Base-by-base conservation (phyloP, 53 echinoderm and acorn worm genomes). In the Zoroaster sp. region DNA sequence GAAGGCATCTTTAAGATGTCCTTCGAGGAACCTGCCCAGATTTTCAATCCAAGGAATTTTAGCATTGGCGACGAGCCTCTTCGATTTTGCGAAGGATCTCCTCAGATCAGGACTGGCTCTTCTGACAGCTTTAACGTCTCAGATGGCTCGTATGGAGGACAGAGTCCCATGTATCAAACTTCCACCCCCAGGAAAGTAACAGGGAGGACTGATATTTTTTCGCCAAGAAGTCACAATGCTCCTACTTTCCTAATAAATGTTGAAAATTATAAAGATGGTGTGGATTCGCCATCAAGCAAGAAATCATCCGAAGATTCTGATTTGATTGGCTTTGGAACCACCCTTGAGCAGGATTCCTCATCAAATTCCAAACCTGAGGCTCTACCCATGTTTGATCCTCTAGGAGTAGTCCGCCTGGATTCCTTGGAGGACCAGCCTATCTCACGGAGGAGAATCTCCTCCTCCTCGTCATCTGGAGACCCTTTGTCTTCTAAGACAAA, bases 1-100 rank as follows among this genome's bases (percentile, higher is more conserved):
- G 85, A 85, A 28, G 71, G 71, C 51, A 35, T 85, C 46, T 85
- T 85, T 70, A 69, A 37, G 35, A 85, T 85, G 85, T 85, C 85
- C 85, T 85, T 85, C 37, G 85, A 85, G 36, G 85, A 85, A 17
- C 34, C 71, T 17, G 36, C 85, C 14, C 69, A 70, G 70, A 47
- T 66, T n/a, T 69, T 17, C 10, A 69, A 85, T 17, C 85, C 85
- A 0, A 85, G 36, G 4, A 39, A 46, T 21, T 85, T 85, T 70
- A 85, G 70, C 25, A 85, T 85, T 14, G 85, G 85, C 11, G 70
- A 52, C 32, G 85, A 72, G 71, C 83, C 69, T 15, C 34, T 85
- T 47, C 43, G 71, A 71, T 13, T 85, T 14, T 47, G 85, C 37
- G 49, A 46, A 9, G 25, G 25, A 33, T 7, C 15, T 23, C 31